Evolutionary conservation across 2,113 vertebrate genomes (phyloP).

Genomic region (Bubo bubo): DNA sequence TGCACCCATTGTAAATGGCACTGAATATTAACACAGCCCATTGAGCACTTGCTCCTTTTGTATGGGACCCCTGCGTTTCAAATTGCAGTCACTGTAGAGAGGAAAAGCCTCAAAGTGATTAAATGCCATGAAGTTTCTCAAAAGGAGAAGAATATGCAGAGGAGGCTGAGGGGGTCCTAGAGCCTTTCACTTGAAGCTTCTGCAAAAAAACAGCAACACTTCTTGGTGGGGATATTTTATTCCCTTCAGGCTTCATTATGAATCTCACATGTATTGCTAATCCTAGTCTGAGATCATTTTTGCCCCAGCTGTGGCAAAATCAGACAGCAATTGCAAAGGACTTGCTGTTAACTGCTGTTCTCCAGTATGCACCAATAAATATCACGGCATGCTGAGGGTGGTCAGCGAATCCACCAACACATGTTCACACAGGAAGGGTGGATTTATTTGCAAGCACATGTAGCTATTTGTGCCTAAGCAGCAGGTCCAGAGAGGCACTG

Average conservation of each 20-base stretch:
- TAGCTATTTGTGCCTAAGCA: not conserved
- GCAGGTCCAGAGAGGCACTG: not conserved
- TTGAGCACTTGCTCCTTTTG: conserved; percentile 67
- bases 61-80: conserved; percentile 70
- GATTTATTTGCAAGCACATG: not conserved
- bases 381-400: not conserved
- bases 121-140: conserved; percentile 64
- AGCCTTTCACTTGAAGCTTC: conserved; percentile 8
- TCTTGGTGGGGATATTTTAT: not conserved
- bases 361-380: not conserved
- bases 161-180: not conserved
- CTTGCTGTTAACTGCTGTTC: not conserved
- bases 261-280: not conserved
- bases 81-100: conserved; percentile 62
- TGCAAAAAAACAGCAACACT: not conserved
- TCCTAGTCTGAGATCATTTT: not conserved
- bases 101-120: conserved; percentile 53
- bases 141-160: conserved; percentile 45
- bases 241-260: not conserved
- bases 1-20: conserved; percentile 65
- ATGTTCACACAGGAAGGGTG: not conserved
- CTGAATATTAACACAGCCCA: conserved; percentile 75
- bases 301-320: not conserved
- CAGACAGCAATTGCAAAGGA: not conserved
- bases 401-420: not conserved